Evolutionary conservation across 1,140 invertebrate genomes (phyloP).

Genomic region (Sarcophaga peregrina): DNA sequence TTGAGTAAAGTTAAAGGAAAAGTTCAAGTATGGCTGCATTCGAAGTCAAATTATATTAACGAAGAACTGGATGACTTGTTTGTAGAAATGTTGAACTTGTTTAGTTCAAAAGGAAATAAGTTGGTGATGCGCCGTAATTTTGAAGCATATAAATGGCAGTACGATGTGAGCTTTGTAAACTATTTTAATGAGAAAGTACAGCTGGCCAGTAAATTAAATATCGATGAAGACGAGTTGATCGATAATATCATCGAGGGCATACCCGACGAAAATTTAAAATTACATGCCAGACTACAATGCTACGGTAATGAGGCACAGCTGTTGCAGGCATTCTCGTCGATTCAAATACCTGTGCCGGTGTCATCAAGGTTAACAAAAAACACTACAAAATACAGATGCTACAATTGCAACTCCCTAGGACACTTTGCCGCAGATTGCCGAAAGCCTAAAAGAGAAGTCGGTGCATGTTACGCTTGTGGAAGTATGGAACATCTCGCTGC

Average conservation of each 20-base stretch:
- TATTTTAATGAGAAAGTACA: slow-evolving; percentile 52
- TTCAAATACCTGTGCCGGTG: not conserved
- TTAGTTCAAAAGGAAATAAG: slow-evolving; percentile 1
- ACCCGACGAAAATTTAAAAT: slow-evolving; percentile 45
- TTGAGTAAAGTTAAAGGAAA: slow-evolving; percentile 8
- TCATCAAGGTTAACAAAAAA: not conserved
- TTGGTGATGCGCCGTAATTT: not conserved
- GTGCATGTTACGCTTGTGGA: slow-evolving; percentile 10
- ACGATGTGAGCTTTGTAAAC: not conserved
- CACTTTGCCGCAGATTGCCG: slow-evolving; percentile 23
- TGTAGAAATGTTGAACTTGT: not conserved
- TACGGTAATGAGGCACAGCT: too few species aligned
- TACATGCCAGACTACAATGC: too few species aligned
- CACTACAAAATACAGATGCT: slow-evolving; percentile 24
- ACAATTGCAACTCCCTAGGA: slow-evolving; percentile 35
- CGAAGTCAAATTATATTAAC: not conserved
- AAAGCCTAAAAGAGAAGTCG: slow-evolving; percentile 40
- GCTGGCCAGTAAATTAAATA: slow-evolving; percentile 46
- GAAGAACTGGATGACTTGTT: not conserved
- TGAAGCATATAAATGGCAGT: slow-evolving; percentile 4
- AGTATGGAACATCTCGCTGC: not conserved
- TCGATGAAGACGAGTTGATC: slow-evolving; percentile 50
- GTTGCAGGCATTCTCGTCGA: slow-evolving; percentile 35
- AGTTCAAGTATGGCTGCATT: slow-evolving; percentile 25
- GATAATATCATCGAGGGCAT: slow-evolving; percentile 52